phyloP scores from a whole-genome alignment of 1,140 invertebrate species.

The Drosophila pseudoobscura region DNA sequence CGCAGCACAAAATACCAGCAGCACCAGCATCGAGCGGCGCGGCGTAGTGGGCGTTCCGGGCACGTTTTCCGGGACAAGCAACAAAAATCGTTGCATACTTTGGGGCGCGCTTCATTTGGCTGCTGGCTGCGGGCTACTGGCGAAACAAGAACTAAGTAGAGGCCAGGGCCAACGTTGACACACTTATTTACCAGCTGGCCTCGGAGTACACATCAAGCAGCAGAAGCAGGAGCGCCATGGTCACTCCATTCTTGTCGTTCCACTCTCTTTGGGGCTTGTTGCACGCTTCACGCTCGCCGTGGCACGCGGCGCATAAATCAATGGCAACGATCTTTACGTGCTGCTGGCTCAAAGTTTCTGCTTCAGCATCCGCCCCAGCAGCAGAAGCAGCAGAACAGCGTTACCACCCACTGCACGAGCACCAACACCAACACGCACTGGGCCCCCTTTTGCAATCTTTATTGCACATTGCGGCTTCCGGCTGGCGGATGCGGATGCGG shows the following conservation, averaged over 20 bases:
- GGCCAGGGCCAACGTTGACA: conserved; percentile 53
- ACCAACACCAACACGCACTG: conserved; percentile 45
- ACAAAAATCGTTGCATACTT: conserved; percentile 61
- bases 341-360: conserved; percentile 59
- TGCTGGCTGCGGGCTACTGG: background rate
- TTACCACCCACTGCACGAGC: background rate
- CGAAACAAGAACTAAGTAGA: conserved; percentile 2
- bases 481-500: conserved; percentile 38
- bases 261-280: conserved; percentile 55
- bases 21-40: conserved; percentile 6
- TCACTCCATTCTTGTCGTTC: conserved; percentile 24
- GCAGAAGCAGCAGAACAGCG: background rate
- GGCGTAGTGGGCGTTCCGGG: conserved; percentile 14
- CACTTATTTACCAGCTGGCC: conserved; percentile 73
- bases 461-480: conserved; percentile 75
- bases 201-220: conserved; percentile 35
- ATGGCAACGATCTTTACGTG: conserved; percentile 81
- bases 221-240: conserved; percentile 7
- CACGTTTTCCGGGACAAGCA: conserved; percentile 38
- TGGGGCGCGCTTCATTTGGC: conserved; percentile 62
- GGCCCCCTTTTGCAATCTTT: conserved; percentile 53
- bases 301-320: conserved; percentile 78
- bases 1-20: conserved; percentile 46
- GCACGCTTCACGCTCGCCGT: conserved; percentile 68
- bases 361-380: conserved; percentile 27